Conservation (phyloP, 1,140 invertebrate genomes). For the Nasonia vitripennis region DNA sequence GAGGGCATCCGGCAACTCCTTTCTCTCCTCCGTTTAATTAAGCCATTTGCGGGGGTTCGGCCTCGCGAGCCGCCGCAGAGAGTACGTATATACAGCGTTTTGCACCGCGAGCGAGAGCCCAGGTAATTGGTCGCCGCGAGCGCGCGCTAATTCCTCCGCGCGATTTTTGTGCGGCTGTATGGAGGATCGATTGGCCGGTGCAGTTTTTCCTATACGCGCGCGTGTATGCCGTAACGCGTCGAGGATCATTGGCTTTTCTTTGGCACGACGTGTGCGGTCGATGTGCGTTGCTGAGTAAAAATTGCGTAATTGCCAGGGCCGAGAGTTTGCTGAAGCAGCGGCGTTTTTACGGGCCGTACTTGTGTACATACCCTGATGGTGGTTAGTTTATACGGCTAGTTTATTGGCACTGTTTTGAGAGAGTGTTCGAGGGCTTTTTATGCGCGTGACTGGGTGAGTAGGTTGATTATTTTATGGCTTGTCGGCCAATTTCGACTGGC, state of each 20-base stretch:
- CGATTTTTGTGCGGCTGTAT: neutral
- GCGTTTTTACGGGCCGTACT: too few species aligned
- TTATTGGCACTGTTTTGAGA: neutral
- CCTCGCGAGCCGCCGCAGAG: neutral
- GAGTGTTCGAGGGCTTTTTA: neutral
- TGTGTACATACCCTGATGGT: too few species aligned
- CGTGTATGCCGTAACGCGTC: neutral
- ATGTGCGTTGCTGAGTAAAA: neutral
- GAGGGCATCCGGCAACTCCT: neutral
- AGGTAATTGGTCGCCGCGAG: constrained; percentile 35
- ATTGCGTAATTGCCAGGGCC: neutral
- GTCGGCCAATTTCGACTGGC: neutral
- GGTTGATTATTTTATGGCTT: neutral
- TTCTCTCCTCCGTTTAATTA: constrained; percentile 35
- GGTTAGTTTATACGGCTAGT: neutral
- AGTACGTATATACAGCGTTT: neutral
- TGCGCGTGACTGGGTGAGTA: neutral
- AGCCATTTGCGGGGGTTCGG: constrained; percentile 26
- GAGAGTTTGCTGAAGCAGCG: too few species aligned
- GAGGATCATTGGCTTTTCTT: neutral
- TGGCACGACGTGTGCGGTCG: constrained; percentile 4
- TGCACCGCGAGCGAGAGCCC: neutral
- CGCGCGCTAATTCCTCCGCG: constrained; percentile 22
- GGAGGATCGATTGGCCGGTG: neutral
- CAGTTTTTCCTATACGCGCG: neutral